A percentile compares a stretch with the other conserved stretches of the same genome.
Evolutionary conservation across 2,888 invertebrate genomes (phyloP).

Genomic region (Panzeria rudis): DNA sequence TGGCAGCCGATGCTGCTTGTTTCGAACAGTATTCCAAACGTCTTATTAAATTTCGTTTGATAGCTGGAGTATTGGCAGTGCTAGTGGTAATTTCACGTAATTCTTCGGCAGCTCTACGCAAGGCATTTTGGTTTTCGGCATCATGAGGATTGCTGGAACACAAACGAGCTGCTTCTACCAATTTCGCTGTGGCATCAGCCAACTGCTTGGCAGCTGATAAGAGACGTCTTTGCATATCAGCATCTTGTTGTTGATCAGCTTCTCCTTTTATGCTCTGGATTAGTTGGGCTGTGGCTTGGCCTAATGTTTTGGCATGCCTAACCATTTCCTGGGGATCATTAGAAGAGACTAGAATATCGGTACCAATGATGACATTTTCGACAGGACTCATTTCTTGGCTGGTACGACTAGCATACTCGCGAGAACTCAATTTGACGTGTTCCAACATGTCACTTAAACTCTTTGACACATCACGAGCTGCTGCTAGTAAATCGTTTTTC

Average conservation of each 20-base stretch:
- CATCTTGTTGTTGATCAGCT: constrained; percentile 93
- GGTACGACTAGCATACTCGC: constrained; percentile 87
- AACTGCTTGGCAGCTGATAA: constrained; percentile 96
- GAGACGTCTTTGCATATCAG: constrained; percentile 94
- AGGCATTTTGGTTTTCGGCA: constrained; percentile 91
- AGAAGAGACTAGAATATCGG: constrained; percentile 93
- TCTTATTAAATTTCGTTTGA: constrained; percentile 89
- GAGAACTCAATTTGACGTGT: constrained; percentile 91
- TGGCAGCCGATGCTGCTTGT: constrained; percentile 93
- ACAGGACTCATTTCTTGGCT: constrained; percentile 92
- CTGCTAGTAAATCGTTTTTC: constrained; percentile 90
- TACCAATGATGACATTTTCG: constrained; percentile 94
- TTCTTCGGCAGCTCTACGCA: constrained; percentile 96
- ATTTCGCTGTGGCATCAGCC: constrained; percentile 97
- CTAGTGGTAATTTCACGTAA: constrained; percentile 95
- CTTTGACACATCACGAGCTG: constrained; percentile 94
- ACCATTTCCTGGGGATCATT: constrained; percentile 97
- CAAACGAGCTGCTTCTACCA: constrained; percentile 98
- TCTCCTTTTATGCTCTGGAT: constrained; percentile 98
- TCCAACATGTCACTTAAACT: constrained; percentile 95
- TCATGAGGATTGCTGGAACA: constrained; percentile 95
- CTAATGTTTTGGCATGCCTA: constrained; percentile 93
- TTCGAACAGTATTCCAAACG: constrained; percentile 90
- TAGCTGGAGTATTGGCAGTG: constrained; percentile 90
- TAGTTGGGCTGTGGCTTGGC: constrained; percentile 96